Evolutionary conservation across 2,113 vertebrate species (phyloP), one percentile per base, ranked within the genome.

Genomic region (Scomber colias): DNA sequence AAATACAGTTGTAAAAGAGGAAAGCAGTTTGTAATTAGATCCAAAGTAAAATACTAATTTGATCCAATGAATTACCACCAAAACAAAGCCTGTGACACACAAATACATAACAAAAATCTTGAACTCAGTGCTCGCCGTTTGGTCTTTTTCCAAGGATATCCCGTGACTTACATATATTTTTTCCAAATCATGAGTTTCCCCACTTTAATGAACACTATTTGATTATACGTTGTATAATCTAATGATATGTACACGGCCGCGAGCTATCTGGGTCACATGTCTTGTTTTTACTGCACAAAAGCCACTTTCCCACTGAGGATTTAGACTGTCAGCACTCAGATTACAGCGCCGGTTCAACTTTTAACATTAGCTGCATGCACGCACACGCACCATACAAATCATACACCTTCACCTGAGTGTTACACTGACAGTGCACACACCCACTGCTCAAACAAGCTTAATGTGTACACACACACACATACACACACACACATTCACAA

Each of bases 321-420:
- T 88, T 87, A 27, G 49, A 60, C 80, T 84, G 83, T 86, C 86
- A 86, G 79, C 71, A 71, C 77, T 90, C 80, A 74, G 68, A 72
- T 89, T 85, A 88, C 71, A 77, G 77, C 60, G 24, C 70, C 78
- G 71, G 54, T 86, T 84, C 83, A 27, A 67, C 77, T 83, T 88
- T 85, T 81, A 85, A 77, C 82, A 78, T 86, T 76, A 83, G 67
- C 79, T 44, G 50, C 70, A 73, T 24, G 51, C 79, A 54, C 35
- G 6, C 51, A 60, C 56, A 80, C 49, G 53, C 44, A 75, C 46
- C n/a, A 21, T 50, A 46, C 77, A 76, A 49, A 81, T 85, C 50
- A 68, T 48, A 69, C 77, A 84, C 72, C 73, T 87, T 70, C 62
- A 67, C 62, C 53, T 68, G 68, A 72, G 49, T 57, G 27, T 54